Percentiles rank a stretch among this genome's conserved stretches.
phyloP scores from a whole-genome alignment of 2,888 invertebrate genomes.

The Cerastis leucographa region DNA sequence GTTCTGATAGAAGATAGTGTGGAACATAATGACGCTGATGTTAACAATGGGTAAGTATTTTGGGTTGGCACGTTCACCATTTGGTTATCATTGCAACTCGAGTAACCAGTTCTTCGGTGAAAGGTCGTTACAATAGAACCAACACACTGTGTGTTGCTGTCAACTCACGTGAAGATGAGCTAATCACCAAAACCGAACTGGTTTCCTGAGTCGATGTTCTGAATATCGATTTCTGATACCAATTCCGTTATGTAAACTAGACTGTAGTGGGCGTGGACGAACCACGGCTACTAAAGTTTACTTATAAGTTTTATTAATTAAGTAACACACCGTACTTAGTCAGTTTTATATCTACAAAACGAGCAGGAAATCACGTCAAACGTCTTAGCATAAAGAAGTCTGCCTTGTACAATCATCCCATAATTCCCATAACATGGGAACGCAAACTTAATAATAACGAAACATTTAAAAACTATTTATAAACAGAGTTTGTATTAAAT shows the following conservation, averaged over 20 bases:
- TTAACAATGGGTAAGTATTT: constrained; percentile 64
- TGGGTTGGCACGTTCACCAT: neutral
- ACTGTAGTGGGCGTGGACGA: neutral
- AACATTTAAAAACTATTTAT: neutral
- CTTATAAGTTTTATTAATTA: neutral
- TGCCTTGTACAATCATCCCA: neutral
- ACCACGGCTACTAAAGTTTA: neutral
- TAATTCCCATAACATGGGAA: neutral
- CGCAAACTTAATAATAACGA: neutral
- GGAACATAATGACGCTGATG: constrained; percentile 5
- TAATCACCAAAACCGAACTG: neutral
- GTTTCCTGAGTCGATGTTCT: neutral
- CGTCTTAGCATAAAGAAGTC: neutral
- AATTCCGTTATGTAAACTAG: neutral
- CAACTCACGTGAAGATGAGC: neutral
- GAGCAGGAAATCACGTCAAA: neutral
- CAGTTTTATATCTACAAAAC: neutral
- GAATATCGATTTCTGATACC: neutral
- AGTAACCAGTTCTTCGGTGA: neutral
- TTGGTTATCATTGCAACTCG: neutral
- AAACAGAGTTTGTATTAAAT: neutral
- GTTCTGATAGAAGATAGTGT: constrained; percentile 23
- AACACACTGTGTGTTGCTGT: neutral
- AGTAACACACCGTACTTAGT: neutral
- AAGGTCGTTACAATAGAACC: neutral